phyloP scores from a whole-genome alignment of 2,888 invertebrate species.

The Theretra japonica region DNA sequence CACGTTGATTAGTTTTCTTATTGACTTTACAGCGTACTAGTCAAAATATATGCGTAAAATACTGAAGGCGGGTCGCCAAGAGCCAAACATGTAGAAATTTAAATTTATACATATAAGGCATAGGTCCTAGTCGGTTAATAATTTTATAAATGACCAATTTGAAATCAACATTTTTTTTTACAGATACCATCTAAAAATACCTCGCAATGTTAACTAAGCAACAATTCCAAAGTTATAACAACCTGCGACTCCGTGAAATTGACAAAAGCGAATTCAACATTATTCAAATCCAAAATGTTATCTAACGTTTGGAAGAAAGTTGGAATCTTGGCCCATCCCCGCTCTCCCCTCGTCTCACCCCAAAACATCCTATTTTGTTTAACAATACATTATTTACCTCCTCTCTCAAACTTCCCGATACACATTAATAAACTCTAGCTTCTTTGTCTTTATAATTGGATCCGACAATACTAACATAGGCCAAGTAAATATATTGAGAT shows the following conservation, averaged over 20 bases:
- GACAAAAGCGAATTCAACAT: conserved; percentile 31
- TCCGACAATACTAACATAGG: conserved; percentile 14
- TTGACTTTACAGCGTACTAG: too few species aligned
- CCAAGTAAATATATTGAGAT: too few species aligned
- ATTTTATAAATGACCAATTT: too few species aligned
- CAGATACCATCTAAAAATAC: background rate
- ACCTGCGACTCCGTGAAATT: conserved; percentile 27
- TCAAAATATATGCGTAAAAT: too few species aligned
- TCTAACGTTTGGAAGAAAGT: conserved; percentile 34
- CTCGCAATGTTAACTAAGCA: background rate
- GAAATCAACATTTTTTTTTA: too few species aligned
- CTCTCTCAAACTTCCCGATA: conserved; percentile 25
- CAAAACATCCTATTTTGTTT: conserved; percentile 27
- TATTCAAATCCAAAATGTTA: conserved; percentile 33
- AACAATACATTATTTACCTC: conserved; percentile 33
- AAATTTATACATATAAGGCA: too few species aligned
- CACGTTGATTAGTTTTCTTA: too few species aligned
- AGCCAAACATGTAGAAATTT: too few species aligned
- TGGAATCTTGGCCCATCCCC: conserved; percentile 22
- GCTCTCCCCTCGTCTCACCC: background rate
- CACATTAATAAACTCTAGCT: conserved; percentile 33
- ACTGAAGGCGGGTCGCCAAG: too few species aligned
- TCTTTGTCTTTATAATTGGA: conserved; percentile 46
- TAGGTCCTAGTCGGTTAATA: too few species aligned
- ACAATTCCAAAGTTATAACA: conserved; percentile 25